These are phyloP conservation scores for Steromphala cineraria DNA, from an alignment of 2,888 invertebrate species.

Conservation along the genomic window DNA sequence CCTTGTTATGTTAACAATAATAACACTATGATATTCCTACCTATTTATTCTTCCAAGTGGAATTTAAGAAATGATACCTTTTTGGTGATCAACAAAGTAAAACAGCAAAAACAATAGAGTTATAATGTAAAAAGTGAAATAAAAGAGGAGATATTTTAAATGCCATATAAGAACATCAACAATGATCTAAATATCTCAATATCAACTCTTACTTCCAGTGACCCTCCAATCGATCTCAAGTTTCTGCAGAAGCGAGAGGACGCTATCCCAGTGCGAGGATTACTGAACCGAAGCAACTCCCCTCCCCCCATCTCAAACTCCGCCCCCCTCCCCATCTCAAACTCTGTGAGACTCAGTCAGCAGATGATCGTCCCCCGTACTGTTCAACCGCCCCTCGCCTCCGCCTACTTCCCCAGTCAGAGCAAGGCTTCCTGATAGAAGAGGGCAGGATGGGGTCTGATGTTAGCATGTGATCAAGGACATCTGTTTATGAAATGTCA, in stretches of 20 bases:
- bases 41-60: constrained; percentile 43
- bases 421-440: constrained; percentile 30
- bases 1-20: too few species aligned
- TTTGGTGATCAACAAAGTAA: too few species aligned
- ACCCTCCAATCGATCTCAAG: constrained; percentile 68
- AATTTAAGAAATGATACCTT: too few species aligned
- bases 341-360: constrained; percentile 56
- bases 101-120: too few species aligned
- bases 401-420: constrained; percentile 69
- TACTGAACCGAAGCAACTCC: constrained; percentile 44
- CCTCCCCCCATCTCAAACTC: constrained; percentile 38
- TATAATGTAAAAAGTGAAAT: too few species aligned
- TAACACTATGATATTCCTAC: too few species aligned
- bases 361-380: constrained; percentile 60
- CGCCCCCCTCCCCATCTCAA: constrained; percentile 8
- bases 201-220: too few species aligned
- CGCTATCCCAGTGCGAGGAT: constrained; percentile 60
- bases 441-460: neutral
- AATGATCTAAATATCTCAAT: too few species aligned
- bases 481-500: too few species aligned
- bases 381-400: constrained; percentile 61
- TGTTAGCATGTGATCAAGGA: too few species aligned
- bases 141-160: too few species aligned
- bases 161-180: too few species aligned
- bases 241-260: constrained; percentile 67